phyloP scores from a whole-genome alignment of 2,797 vertebrate species.

The Clarias pachynema region DNA sequence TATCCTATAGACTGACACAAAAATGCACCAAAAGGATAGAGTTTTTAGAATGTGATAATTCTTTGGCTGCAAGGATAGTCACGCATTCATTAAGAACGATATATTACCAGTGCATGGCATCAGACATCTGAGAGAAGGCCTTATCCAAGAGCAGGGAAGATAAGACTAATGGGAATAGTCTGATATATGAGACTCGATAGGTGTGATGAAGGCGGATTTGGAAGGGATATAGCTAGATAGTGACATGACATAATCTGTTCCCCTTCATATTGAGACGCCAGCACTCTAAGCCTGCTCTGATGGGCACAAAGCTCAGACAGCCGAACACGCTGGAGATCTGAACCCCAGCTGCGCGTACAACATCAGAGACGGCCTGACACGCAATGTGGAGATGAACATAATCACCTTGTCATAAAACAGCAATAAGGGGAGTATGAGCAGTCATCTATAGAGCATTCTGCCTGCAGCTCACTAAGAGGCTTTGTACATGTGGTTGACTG shows the following conservation, averaged over 20 bases:
- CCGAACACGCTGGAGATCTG: conserved; percentile 39
- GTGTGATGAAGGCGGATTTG: conserved; percentile 79
- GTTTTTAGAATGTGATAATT: conserved; percentile 27
- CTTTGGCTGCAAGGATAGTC: conserved; percentile 21
- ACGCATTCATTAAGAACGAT: conserved; percentile 29
- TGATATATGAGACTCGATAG: conserved; percentile 70
- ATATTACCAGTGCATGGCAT: conserved; percentile 24
- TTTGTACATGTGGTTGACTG: conserved; percentile 52
- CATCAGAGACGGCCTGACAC: conserved; percentile 43
- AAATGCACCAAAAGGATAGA: background rate
- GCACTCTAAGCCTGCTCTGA: conserved; percentile 78
- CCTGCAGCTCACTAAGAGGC: conserved; percentile 50
- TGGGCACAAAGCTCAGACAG: conserved; percentile 67
- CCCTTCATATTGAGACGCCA: conserved; percentile 78
- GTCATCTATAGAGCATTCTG: conserved; percentile 48
- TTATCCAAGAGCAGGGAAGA: conserved; percentile 43
- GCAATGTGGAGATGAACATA: conserved; percentile 45
- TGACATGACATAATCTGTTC: conserved; percentile 77
- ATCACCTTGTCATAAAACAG: conserved; percentile 53
- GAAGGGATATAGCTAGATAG: conserved; percentile 77
- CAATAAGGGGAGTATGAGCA: conserved; percentile 50
- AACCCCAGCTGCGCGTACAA: conserved; percentile 50
- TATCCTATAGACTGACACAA: conserved; percentile 6
- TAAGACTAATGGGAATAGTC: conserved; percentile 58
- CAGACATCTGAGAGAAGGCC: conserved; percentile 41